These are phyloP conservation scores for Caloenas nicobarica DNA, from an alignment of 2,113 vertebrate genomes.

Conservation along the genomic window DNA sequence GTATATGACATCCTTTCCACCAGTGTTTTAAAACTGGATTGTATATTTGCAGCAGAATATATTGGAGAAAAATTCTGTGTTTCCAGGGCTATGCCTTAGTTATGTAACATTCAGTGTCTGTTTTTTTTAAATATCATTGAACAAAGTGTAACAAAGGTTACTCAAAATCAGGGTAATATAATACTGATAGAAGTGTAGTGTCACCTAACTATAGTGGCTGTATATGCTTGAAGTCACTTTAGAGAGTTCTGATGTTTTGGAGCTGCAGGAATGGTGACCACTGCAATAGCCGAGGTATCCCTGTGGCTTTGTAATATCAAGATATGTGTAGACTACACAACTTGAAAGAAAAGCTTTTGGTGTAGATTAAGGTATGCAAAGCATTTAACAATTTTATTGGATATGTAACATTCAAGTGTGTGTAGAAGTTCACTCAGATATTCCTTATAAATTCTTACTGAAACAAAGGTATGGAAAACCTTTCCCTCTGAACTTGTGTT, in stretches of 20 bases:
- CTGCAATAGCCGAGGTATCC: not conserved
- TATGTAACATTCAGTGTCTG: not conserved
- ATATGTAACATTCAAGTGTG: not conserved
- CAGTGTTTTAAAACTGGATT: not conserved
- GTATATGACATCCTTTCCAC: not conserved
- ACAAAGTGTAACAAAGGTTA: not conserved
- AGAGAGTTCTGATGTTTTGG: not conserved
- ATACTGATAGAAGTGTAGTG: not conserved
- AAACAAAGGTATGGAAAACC: not conserved
- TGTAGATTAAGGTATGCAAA: not conserved
- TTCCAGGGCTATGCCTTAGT: not conserved
- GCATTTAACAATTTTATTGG: not conserved
- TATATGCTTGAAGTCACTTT: not conserved
- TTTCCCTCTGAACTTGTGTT: not conserved
- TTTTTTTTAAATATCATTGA: not conserved
- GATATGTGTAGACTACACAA: fast-evolving
- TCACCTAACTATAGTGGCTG: not conserved
- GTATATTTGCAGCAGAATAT: not conserved
- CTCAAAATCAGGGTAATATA: not conserved
- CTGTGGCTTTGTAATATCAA: not conserved
- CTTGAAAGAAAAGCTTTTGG: not conserved
- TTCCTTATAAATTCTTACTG: not conserved
- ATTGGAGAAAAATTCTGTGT: not conserved
- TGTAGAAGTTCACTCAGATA: not conserved
- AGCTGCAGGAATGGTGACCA: not conserved